These are phyloP conservation scores for Esox lucius DNA, from an alignment of 2,797 vertebrate genomes.

Conservation along the genomic window DNA sequence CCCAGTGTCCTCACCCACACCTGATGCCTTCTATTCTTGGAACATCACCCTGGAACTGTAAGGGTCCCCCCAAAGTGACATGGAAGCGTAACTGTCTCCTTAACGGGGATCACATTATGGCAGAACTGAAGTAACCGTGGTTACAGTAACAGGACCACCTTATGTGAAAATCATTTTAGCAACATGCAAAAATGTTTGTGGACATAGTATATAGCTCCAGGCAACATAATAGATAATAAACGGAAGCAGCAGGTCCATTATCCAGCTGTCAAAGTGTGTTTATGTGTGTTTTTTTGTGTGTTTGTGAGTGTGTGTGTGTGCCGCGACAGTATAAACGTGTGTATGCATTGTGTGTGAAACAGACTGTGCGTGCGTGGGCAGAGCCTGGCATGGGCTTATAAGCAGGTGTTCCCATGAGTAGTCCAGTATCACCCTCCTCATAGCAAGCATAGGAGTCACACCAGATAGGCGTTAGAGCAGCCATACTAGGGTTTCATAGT, in stretches of 20 bases:
- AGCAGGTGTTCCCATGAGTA: background rate
- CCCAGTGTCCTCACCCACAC: constrained; percentile 8
- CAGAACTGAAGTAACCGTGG: background rate
- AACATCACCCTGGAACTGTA: background rate
- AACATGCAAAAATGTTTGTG: too few relatives aligned
- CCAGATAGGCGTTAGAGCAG: too few relatives aligned
- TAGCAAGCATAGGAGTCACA: too few relatives aligned
- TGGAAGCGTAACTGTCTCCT: background rate
- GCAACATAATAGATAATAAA: background rate
- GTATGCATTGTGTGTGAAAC: background rate
- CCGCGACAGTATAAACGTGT: background rate
- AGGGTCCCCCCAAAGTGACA: background rate
- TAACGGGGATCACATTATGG: background rate
- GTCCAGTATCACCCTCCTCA: too few relatives aligned
- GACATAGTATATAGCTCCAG: too few relatives aligned
- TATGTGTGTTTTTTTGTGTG: background rate
- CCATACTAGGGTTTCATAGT: too few relatives aligned
- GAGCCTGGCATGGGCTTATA: background rate
- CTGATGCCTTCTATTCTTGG: background rate
- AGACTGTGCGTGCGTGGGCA: background rate
- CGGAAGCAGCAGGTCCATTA: background rate
- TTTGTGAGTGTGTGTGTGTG: background rate
- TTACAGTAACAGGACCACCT: background rate
- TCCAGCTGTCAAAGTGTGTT: background rate
- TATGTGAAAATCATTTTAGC: too few relatives aligned